Percentiles rank a stretch among this genome's conserved stretches.
Conservation (phyloP, 2,888 invertebrate genomes). For the Dasypolia templi region DNA sequence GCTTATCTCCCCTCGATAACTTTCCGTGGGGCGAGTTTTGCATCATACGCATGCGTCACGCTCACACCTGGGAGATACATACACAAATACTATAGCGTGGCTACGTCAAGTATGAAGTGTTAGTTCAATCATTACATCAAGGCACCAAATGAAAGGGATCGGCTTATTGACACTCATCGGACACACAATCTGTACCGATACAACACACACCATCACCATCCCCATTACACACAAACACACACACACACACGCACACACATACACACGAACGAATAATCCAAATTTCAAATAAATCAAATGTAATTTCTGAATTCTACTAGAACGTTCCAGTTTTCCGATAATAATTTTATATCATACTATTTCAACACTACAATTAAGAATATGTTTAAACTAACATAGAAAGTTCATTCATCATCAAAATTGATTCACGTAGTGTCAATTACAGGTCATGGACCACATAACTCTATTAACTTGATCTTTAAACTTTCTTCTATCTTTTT, state of each 20-base stretch:
- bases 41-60: not conserved
- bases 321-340: constrained; percentile 12
- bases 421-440: constrained; percentile 8
- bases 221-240: too few relatives aligned
- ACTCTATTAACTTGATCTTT: constrained; percentile 17
- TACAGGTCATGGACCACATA: constrained; percentile 13
- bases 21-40: constrained; percentile 25
- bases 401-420: constrained; percentile 1
- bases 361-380: not conserved
- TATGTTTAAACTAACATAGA: not conserved
- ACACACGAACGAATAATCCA: too few relatives aligned
- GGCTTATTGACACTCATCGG: constrained; percentile 2
- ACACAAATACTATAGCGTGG: not conserved
- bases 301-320: too few relatives aligned
- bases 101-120: not conserved
- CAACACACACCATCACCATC: too few relatives aligned
- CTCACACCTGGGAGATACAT: not conserved
- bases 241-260: too few relatives aligned
- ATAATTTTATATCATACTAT: not conserved
- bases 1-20: constrained; percentile 41
- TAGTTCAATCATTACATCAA: not conserved
- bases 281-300: too few relatives aligned
- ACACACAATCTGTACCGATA: not conserved
- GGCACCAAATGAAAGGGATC: not conserved
- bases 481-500: constrained; percentile 27